phyloP scores from a whole-genome alignment of 2,797 vertebrate genomes.

The Tachyglossus aculeatus region DNA sequence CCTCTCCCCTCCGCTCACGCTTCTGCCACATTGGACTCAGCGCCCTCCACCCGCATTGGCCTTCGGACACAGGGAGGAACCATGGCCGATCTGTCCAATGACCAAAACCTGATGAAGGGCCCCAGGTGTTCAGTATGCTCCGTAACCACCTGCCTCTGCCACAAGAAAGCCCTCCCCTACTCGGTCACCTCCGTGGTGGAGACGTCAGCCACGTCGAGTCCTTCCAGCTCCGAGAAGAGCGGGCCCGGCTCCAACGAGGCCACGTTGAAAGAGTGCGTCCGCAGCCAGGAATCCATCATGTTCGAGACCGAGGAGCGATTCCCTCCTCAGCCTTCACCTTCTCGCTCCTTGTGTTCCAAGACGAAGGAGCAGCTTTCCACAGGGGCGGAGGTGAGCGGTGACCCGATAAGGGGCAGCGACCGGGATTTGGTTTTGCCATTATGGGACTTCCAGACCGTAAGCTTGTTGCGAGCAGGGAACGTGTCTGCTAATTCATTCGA shows the following conservation, averaged over 20 bases:
- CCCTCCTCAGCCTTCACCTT: too few relatives aligned
- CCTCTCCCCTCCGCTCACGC: constrained; percentile 7
- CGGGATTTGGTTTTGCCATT: too few relatives aligned
- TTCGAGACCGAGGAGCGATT: too few relatives aligned
- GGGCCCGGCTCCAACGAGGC: not conserved
- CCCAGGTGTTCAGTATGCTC: not conserved
- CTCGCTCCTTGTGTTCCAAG: too few relatives aligned
- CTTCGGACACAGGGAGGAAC: constrained; percentile 22
- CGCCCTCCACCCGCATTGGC: constrained; percentile 24
- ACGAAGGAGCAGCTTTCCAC: constrained; percentile 21
- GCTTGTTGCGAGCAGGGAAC: too few relatives aligned
- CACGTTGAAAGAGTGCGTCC: too few relatives aligned
- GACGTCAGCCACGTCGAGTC: constrained; percentile 24
- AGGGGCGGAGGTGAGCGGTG: constrained; percentile 24
- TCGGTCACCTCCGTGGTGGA: constrained; percentile 24
- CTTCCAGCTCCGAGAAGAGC: not conserved
- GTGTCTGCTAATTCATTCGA: too few relatives aligned
- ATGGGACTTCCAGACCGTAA: too few relatives aligned
- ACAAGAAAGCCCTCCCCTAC: not conserved
- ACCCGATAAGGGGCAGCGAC: too few relatives aligned
- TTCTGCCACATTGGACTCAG: constrained; percentile 32
- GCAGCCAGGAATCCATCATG: too few relatives aligned
- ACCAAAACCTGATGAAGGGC: constrained; percentile 24
- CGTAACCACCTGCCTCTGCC: constrained; percentile 15
- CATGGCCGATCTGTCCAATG: constrained; percentile 44